Evolutionary conservation across 2,888 invertebrate genomes (phyloP).

Genomic region (Anaspis maculata): DNA sequence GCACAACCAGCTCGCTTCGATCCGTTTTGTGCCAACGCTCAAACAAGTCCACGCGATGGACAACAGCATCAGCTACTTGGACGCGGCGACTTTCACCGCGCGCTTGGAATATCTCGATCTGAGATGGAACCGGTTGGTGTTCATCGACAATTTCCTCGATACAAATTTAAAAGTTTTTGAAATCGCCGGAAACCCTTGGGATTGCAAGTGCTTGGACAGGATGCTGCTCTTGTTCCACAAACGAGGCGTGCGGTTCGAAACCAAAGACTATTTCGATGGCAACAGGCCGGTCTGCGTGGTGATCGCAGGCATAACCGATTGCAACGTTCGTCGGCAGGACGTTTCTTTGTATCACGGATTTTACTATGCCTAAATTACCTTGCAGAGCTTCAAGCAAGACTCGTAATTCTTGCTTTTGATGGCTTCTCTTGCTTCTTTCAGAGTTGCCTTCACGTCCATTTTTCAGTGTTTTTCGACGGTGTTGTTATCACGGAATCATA

Average conservation of each 20-base stretch:
- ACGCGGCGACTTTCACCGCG: conserved; percentile 15
- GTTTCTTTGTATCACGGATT: neutral
- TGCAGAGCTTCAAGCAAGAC: conserved; percentile 68
- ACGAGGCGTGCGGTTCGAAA: conserved; percentile 12
- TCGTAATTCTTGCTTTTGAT: conserved; percentile 68
- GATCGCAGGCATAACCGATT: too few species aligned
- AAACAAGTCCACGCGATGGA: conserved; percentile 17
- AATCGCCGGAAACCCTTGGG: conserved; percentile 24
- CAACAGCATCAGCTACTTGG: conserved; percentile 19
- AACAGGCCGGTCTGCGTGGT: conserved; percentile 19
- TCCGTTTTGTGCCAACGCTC: neutral
- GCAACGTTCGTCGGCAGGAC: too few species aligned
- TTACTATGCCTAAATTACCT: conserved; percentile 49
- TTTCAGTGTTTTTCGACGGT: neutral
- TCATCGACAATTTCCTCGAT: conserved; percentile 17
- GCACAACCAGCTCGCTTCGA: conserved; percentile 16
- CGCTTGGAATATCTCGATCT: conserved; percentile 19
- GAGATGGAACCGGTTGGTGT: conserved; percentile 19
- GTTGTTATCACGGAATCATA: too few species aligned
- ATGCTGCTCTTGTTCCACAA: conserved; percentile 12
- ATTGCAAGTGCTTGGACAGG: conserved; percentile 18
- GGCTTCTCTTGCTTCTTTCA: conserved; percentile 78
- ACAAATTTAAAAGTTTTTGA: conserved; percentile 19
- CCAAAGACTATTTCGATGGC: too few species aligned
- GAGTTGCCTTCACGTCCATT: conserved; percentile 54